Conservation (phyloP, 2,888 invertebrate genomes). For the Pyrocoelia pectoralis region DNA sequence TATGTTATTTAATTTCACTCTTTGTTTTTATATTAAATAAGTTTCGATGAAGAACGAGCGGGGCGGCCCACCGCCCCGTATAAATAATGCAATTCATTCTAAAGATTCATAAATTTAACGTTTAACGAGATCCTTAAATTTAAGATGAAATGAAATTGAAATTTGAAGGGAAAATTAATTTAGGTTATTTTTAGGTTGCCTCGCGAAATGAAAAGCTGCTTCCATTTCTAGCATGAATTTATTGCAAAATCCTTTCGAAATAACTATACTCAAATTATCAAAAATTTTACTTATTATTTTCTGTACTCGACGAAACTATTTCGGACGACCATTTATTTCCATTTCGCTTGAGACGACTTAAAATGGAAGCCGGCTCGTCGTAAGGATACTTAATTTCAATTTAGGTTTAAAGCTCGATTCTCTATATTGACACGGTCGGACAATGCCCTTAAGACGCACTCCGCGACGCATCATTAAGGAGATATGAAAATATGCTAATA, state of each 20-base stretch:
- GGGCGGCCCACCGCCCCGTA: slow-evolving; percentile 5
- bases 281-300: slow-evolving; percentile 18
- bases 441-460: slow-evolving; percentile 4
- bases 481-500: slow-evolving; percentile 26
- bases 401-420: slow-evolving; percentile 49
- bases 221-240: slow-evolving; percentile 5
- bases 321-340: slow-evolving; percentile 53
- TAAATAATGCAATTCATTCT: slow-evolving; percentile 23
- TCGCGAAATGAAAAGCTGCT: slow-evolving; percentile 6
- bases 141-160: slow-evolving; percentile 24
- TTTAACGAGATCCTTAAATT: slow-evolving; percentile 26
- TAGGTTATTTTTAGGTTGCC: slow-evolving; percentile 20
- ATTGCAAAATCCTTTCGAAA: slow-evolving; percentile 16
- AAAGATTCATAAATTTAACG: slow-evolving; percentile 19
- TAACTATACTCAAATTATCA: slow-evolving; percentile 17
- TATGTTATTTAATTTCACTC: slow-evolving; percentile 10
- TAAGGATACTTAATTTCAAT: slow-evolving; percentile 54
- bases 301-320: slow-evolving; percentile 26
- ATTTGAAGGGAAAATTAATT: slow-evolving; percentile 25
- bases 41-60: slow-evolving; percentile 17
- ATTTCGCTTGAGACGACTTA: slow-evolving; percentile 49
- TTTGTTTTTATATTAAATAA: slow-evolving; percentile 27
- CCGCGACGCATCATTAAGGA: slow-evolving; percentile 20
- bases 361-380: slow-evolving; percentile 48
- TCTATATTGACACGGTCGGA: slow-evolving; percentile 48